Evolutionary conservation across 2,797 vertebrate genomes (phyloP), one percentile per base, ranked within the genome.

Genomic region (Dipus sagitta): DNA sequence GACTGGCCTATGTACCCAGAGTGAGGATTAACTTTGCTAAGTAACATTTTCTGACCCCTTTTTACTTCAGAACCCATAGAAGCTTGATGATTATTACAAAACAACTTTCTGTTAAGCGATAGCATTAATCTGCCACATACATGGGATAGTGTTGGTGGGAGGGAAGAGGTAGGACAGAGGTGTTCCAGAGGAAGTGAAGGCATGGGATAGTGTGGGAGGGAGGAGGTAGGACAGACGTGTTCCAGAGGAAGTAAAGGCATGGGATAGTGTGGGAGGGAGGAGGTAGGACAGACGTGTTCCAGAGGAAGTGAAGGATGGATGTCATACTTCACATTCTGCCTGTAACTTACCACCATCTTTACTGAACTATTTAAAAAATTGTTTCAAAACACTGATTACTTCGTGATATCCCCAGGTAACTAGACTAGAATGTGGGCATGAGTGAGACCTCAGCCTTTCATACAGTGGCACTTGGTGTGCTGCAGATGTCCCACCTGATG

Each of bases 311-410:
- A 93, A 93, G 62, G 3, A 28, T 10, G 70, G 32, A 60, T 54
- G n/a, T 12, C 58, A 42, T 11, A 38, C 34, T 78, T 86, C 32
- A 10, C 14, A 2, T 60, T 65, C 6, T 15, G 3, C 67, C 76
- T 74, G 5, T 30, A 86, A 34, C 15, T 7, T 24, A 91, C 38
- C 18, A 86, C 23, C 70, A 20, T 80, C 58, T 87, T 62, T 77
- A 60, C 47, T 58, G 38, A 91, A 85, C 93, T 62, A 62, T 18
- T 87, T 21, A 86, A 78, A 34, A 70, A 82, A 34, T 71, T 60
- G 0, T 20, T 83, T 88, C 87, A 32, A 81, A 92, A 90, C 75
- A 52, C 75, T 28, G 62, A 77, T 88, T 72, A 47, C 83, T 92
- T 32, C 32, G 88, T 75, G 71, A 67, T 7, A 72, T 54, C 13